Conservation (phyloP, 2,113 vertebrate genomes). For the Dolichotis patagonum region DNA sequence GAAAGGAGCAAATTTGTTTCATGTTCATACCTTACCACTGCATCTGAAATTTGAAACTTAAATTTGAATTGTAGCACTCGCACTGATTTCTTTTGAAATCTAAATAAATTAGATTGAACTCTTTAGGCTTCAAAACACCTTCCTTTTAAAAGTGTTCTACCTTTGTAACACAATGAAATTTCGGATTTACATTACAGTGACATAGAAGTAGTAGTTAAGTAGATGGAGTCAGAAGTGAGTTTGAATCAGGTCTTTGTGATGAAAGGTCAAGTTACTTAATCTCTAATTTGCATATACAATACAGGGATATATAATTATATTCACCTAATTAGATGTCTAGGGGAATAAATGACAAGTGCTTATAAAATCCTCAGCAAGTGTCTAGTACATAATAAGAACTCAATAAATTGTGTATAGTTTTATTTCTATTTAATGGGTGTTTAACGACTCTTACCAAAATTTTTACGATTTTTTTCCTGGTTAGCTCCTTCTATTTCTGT, state of each 20-base stretch:
- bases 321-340: slow-evolving; percentile 65
- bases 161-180: background rate
- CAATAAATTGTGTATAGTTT: slow-evolving; percentile 67
- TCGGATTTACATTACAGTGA: background rate
- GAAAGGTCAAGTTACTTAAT: slow-evolving; percentile 63
- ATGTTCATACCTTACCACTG: background rate
- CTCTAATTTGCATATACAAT: slow-evolving; percentile 57
- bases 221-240: background rate
- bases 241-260: slow-evolving; percentile 43
- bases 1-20: background rate
- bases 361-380: slow-evolving; percentile 56
- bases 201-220: background rate
- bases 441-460: background rate
- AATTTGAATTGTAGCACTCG: background rate
- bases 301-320: slow-evolving; percentile 54
- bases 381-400: slow-evolving; percentile 57
- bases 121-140: background rate
- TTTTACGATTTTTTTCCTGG: slow-evolving; percentile 5
- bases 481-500: background rate
- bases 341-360: slow-evolving; percentile 62
- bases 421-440: slow-evolving; percentile 57
- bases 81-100: background rate
- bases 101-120: background rate
- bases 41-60: background rate
- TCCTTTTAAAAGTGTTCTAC: slow-evolving; percentile 20